Base-by-base conservation (phyloP, 2,888 invertebrate genomes). In the Steinernema carpocapsae region DNA sequence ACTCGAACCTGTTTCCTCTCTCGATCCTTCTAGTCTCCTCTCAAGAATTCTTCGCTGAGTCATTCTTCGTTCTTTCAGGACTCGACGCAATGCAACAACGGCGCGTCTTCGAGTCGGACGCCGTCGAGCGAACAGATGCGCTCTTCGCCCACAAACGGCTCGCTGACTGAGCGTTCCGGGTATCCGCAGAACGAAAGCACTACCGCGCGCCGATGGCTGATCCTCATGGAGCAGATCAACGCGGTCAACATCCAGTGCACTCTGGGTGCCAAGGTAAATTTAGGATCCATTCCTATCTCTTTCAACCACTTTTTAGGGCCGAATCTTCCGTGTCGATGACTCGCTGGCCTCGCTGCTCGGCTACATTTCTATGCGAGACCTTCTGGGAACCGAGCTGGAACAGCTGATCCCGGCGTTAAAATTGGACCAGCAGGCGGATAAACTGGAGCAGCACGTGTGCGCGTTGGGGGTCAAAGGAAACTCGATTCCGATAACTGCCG, bases 381-480 rank as follows among this genome's bases (percentile, higher is more conserved):
- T 80, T 14, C 79, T 80, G 56, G 80, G 80, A n/a, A 80, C 80
- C 7, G 80, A 80, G 26, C 73, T 80, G 70, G 71, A 73, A n/a
- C 71, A 75, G 24, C 76, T 80, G 22, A 76, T 80, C n/a, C 80
- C 80, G 0, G 42, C 70, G 14, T 48, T 79, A 46, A 43, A 74
- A 32, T 29, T 76, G 42, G 70, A 64, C 17, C 29, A 37, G 1
- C 37, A 37, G 0, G 72, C 46, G n/a, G 42, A 72, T 10, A 56
- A 56, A 42, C 51, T 51, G 10, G 70, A 72, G 52, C 80, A 80
- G 46, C 59, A 74, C 24, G 70, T 72, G 52, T 80, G 80, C 52
- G 80, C 76, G 4, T 22, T 70, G 14, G 70, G 76, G 12, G 75
- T 75, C 22, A 74, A 74, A 37, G 70, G 70, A 46, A 80, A 80